Percentiles rank a stretch among this genome's conserved stretches.
phyloP scores from a whole-genome alignment of 2,888 invertebrate genomes.

The Papilio demoleus region DNA sequence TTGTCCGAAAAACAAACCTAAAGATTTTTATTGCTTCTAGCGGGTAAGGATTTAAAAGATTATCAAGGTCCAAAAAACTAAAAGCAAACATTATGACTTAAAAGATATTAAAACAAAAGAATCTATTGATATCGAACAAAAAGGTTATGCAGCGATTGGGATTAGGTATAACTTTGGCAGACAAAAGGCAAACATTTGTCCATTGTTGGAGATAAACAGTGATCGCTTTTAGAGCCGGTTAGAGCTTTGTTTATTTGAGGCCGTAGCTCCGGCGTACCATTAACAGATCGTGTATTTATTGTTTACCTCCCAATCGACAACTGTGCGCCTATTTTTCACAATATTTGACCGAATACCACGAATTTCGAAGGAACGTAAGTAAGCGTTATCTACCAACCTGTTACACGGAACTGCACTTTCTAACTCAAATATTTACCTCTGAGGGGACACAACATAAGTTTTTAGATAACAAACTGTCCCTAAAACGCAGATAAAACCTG shows the following conservation, averaged over 20 bases:
- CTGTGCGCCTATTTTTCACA: slow-evolving; percentile 45
- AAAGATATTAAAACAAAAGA: slow-evolving; percentile 39
- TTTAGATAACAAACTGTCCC: slow-evolving; percentile 79
- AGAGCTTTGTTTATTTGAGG: slow-evolving; percentile 38
- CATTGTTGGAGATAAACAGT: slow-evolving; percentile 44
- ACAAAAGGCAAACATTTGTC: slow-evolving; percentile 43
- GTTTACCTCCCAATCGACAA: slow-evolving; percentile 63
- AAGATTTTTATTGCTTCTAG: slow-evolving; percentile 2
- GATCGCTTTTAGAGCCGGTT: slow-evolving; percentile 40
- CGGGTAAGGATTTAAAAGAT: slow-evolving; percentile 23
- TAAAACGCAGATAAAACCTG: slow-evolving; percentile 65
- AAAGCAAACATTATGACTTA: slow-evolving; percentile 9
- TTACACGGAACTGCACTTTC: slow-evolving; percentile 83
- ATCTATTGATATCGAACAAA: slow-evolving; percentile 28
- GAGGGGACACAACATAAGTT: slow-evolving; percentile 69
- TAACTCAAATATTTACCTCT: slow-evolving; percentile 79
- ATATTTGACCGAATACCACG: slow-evolving; percentile 57
- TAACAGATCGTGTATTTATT: slow-evolving; percentile 45
- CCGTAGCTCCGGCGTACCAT: slow-evolving; percentile 34
- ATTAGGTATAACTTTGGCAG: slow-evolving; percentile 42
- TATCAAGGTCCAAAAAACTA: background rate
- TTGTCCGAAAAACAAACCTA: background rate
- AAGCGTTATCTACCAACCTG: slow-evolving; percentile 72
- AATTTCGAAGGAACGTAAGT: slow-evolving; percentile 72
- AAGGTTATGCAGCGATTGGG: slow-evolving; percentile 31